phyloP scores from a whole-genome alignment of 2,113 vertebrate genomes.

The Pardalotus punctatus region DNA sequence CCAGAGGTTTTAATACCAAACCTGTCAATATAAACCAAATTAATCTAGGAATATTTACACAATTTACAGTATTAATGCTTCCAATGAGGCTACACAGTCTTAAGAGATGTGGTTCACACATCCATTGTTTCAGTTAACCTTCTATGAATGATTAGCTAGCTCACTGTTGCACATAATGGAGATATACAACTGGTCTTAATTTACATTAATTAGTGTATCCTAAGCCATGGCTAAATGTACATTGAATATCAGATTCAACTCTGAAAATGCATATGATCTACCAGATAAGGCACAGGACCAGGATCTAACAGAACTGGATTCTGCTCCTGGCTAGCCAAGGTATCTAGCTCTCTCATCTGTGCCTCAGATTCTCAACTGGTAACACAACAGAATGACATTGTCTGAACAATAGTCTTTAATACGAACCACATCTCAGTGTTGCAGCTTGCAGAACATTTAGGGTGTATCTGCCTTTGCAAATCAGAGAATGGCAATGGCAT shows the following conservation, averaged over 20 bases:
- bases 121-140: background rate
- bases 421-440: background rate
- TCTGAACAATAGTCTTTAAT: background rate
- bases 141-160: constrained; percentile 13
- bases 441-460: background rate
- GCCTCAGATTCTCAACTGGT: background rate
- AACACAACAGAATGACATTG: background rate
- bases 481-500: background rate
- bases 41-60: background rate
- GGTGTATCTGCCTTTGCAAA: background rate
- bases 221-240: background rate
- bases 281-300: background rate
- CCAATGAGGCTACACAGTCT: background rate
- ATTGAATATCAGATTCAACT: background rate
- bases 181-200: background rate
- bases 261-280: background rate
- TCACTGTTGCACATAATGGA: constrained; percentile 10
- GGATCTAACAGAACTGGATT: background rate
- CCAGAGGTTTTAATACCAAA: background rate
- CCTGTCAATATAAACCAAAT: background rate
- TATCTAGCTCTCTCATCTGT: background rate
- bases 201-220: background rate
- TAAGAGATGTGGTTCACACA: background rate
- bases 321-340: background rate
- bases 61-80: background rate